Evolutionary conservation across 2,797 vertebrate genomes (phyloP).

Genomic region (Acrossocheilus wenchowensis): DNA sequence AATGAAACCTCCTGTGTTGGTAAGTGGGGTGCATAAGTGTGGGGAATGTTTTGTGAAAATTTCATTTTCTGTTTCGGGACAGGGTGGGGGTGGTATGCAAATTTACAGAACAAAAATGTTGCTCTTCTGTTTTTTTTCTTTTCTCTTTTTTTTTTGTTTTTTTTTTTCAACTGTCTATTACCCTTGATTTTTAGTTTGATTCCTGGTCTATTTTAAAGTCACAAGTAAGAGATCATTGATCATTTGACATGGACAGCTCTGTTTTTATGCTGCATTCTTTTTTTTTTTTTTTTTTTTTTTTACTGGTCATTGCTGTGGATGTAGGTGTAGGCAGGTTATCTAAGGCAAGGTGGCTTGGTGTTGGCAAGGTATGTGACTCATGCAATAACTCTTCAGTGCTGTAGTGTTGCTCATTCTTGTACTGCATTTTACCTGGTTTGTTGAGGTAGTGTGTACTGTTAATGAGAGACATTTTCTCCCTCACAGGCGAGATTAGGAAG

Average conservation of each 20-base stretch:
- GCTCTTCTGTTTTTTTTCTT: conserved; percentile 65
- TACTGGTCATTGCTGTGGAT: conserved; percentile 64
- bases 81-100: conserved; percentile 51
- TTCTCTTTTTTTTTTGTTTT: conserved; percentile 65
- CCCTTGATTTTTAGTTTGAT: conserved; percentile 58
- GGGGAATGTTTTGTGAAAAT: conserved; percentile 68
- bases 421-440: conserved; percentile 66
- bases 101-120: conserved; percentile 71
- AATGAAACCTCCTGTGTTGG: conserved; percentile 99
- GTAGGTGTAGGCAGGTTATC: conserved; percentile 70
- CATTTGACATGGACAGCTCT: conserved; percentile 58
- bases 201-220: conserved; percentile 62
- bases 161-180: conserved; percentile 77
- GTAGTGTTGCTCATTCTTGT: conserved; percentile 64
- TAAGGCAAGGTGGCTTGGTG: conserved; percentile 61
- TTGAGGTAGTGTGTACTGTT: conserved; percentile 75
- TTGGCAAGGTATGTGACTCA: conserved; percentile 57
- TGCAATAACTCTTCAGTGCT: conserved; percentile 72
- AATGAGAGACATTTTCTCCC: conserved; percentile 82
- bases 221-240: conserved; percentile 60
- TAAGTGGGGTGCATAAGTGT: conserved; percentile 90
- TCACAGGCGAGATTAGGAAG: conserved; percentile 84
- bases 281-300: conserved; percentile 54
- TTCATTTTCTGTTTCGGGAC: conserved; percentile 57
- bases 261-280: conserved; percentile 49